Evolutionary conservation across 2,888 invertebrate species (phyloP), one percentile per base, ranked within the genome.

Genomic region (Apantesis nais): DNA sequence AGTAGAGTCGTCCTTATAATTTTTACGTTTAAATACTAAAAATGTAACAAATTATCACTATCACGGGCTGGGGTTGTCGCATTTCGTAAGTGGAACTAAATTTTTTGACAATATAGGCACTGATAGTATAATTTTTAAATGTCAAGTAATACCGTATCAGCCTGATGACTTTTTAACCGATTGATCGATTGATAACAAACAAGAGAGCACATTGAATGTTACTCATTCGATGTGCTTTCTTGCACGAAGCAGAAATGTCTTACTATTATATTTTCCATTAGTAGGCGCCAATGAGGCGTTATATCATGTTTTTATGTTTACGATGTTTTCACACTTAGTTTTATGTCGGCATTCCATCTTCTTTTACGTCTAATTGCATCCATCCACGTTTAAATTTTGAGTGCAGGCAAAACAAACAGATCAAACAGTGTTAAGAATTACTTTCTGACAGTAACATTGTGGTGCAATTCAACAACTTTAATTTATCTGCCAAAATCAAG

Each of bases 401-500:
- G 62, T 66, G 67, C 64, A 73, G 62, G n/a, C 29, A 44, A 75
- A 76, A 74, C 31, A 78, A 80, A 78, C 69, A 74, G 61, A 73
- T 67, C 68, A 58, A 61, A 71, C 52, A 62, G 52, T 72, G 70
- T 66, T 63, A 44, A 39, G 31, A 22, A 66, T 69, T 72, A 70
- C 69, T 74, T 71, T 62, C 55, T 52, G 71, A 68, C 74, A 62
- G 11, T 16, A 62, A 66, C 63, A 70, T 62, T 60, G 41, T 70
- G 62, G 69, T 73, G 64, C 70, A 77, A 72, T 19, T 76, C 70
- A 74, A 74, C 76, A 74, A 70, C 73, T 77, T 68, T 65, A 78
- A 77, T 80, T 73, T 74, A 78, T 73, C 71, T 68, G 74, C 77
- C 78, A 77, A 76, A 72, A 66, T 72, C 76, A 73, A 58, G 74